Conservation (phyloP, 2,888 invertebrate species). For the Priocnemis perturbator region DNA sequence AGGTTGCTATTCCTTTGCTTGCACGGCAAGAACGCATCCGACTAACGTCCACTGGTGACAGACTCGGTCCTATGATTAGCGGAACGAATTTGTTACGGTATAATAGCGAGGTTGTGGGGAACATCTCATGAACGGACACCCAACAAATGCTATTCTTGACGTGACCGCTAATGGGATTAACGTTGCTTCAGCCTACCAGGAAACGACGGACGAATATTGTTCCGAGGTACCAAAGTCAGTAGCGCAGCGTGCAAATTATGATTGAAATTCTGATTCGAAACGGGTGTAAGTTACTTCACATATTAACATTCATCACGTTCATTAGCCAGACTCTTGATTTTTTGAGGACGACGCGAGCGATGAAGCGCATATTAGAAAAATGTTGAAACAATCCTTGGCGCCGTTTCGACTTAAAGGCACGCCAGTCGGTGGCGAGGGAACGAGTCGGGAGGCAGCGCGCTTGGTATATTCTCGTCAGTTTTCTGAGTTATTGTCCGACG, state of each 20-base stretch:
- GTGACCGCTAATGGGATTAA: constrained; percentile 51
- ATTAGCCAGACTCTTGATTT: no score
- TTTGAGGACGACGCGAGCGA: no score
- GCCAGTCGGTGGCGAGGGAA: constrained; percentile 1
- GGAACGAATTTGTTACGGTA: constrained; percentile 55
- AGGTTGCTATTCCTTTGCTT: no score
- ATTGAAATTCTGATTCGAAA: no score
- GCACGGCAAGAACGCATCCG: no score
- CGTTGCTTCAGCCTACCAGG: constrained; percentile 17
- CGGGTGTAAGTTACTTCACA: no score
- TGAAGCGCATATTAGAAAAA: no score
- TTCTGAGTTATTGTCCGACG: constrained; percentile 17
- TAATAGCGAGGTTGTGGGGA: constrained; percentile 53
- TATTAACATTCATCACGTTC: no score
- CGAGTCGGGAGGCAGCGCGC: neutral
- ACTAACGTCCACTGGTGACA: no score
- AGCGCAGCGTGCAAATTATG: no score
- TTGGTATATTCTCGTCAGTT: constrained; percentile 18
- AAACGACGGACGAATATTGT: constrained; percentile 33
- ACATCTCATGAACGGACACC: constrained; percentile 36
- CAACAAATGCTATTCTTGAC: constrained; percentile 42
- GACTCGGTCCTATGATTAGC: constrained; percentile 44
- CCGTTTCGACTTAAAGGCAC: no score
- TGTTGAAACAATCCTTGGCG: no score
- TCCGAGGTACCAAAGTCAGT: constrained; percentile 16